These are phyloP conservation scores for Channa maculata DNA, from an alignment of 2,113 vertebrate genomes.

Conservation along the genomic window DNA sequence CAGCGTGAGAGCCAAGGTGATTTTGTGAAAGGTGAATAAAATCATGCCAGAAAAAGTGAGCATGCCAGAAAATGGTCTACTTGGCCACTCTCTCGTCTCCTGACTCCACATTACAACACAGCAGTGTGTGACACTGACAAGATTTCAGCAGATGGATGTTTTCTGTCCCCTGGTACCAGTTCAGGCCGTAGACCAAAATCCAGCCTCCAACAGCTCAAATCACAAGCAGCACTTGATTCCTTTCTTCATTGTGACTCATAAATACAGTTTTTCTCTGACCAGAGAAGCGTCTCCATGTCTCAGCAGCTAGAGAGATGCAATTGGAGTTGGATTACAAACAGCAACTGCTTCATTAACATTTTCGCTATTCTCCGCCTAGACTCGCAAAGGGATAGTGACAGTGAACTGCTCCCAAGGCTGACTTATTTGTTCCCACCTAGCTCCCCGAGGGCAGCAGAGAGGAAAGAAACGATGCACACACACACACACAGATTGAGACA, in stretches of 20 bases:
- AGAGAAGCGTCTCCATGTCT: conserved; percentile 28
- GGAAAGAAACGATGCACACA: conserved; percentile 45
- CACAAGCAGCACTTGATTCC: conserved; percentile 35
- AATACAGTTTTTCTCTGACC: conserved; percentile 4
- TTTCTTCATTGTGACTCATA: conserved; percentile 1
- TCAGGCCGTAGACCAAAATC: conserved; percentile 23
- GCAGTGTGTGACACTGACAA: conserved; percentile 20
- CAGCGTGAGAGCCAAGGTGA: conserved; percentile 34
- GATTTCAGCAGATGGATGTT: conserved; percentile 38
- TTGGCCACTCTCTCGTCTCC: conserved; percentile 11
- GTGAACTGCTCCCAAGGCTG: conserved; percentile 52
- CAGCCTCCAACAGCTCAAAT: conserved; percentile 37
- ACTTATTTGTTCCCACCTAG: conserved; percentile 55
- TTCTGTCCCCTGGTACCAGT: conserved; percentile 19
- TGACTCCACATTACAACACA: conserved; percentile 12
- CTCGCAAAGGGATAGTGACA: conserved; percentile 41
- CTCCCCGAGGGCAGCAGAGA: conserved; percentile 32
- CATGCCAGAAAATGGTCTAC: conserved; percentile 6
- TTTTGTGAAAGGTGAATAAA: conserved; percentile 52
- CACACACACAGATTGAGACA: conserved; percentile 63
- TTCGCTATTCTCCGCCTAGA: conserved; percentile 36
- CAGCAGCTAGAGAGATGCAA: conserved; percentile 31
- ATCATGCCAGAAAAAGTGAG: conserved; percentile 25
- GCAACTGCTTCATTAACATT: conserved; percentile 50
- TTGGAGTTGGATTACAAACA: conserved; percentile 39